Evolutionary conservation across 2,113 vertebrate genomes (phyloP), one percentile per base, ranked within the genome.

Genomic region (Cyprinodon brontotheroides): DNA sequence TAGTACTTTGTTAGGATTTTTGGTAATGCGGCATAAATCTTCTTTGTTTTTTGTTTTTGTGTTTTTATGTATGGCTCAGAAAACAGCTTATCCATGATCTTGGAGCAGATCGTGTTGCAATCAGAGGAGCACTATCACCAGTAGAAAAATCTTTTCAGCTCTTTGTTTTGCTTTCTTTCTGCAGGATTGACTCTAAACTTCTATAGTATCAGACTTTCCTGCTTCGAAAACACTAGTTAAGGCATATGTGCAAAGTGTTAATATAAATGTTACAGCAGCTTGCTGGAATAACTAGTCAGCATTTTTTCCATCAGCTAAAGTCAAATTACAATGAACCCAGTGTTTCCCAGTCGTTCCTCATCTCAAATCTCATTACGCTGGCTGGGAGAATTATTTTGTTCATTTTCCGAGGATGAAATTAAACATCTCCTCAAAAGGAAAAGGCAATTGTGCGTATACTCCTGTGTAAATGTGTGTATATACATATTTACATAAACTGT

Each of bases 171-270:
- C 85, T 61, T 74, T 67, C 53, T 61, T 73, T 45, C 71, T 70
- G 64, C 47, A 43, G 69, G 14, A 70, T 59, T 11, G 15, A 11
- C 48, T 41, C 14, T 71, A 79, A 85, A 83, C 79, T 61, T 3
- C 7, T 39, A 7, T 48, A 64, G 65, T 73, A 41, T 83, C 41
- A 14, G 59, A 10, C 36, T 61, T 53, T 63, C 65, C 72, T 72
- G 67, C 70, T 63, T 61, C 71, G 69, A 61, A 78, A 85, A 72
- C 73, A 69, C 65, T 85, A 85, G 88, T 94, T 88, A 75, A 89
- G 91, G 89, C 83, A 91, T 87, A 78, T 73, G 85, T 50, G 84
- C 85, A 81, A 79, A 84, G 86, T 93, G 91, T 92, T 84, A 87
- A 91, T 92, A 83, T 79, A 65, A 86, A 86, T 77, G 81, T 84